Base-by-base conservation (phyloP, 23 tunicate genomes). In the Ciona savignyi region DNA sequence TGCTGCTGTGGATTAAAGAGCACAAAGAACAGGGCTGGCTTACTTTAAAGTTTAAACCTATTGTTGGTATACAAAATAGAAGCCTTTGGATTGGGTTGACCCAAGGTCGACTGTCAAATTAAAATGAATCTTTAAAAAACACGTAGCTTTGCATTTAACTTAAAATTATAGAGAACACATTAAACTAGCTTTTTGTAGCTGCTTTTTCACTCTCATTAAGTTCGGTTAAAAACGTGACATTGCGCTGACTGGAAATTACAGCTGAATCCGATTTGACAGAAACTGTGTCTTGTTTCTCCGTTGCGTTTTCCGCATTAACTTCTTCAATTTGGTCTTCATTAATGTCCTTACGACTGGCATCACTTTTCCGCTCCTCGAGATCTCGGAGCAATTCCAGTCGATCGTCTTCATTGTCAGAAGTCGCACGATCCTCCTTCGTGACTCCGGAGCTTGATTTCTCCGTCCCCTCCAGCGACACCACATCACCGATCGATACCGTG, bases 361-460 rank as follows among this genome's bases (percentile, higher is more conserved):
- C 25, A 21, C 29, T 60, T 19, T 73, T 32, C 29, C 19, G 25
- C 4, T 28, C 30, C 63, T 42, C 51, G 15, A 73, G 51, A 22
- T 73, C 35, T 42, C 56, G 56, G 15, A 42, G 56, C 56, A 42
- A 42, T 15, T 69, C 28, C 20, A 71, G 26, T 30, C 25, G 63
- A 29, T 81, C 86, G 4, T 75, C 85, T 70, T 82, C 96, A 65
- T 81, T 72, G 66, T 87, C 86, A 0, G 96, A 88, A 4, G 96
- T 88, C 6, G 96, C 67, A 31, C 80, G 79, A 48, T 88, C 96
- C 34, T 88, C 96, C 64, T 82, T 82, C 3, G 66, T 60, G 28
- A 23, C 42, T 3, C 34, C 35, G n/a, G 49, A 33, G 67, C 62
- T 65, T 27, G 66, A 77, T 66, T 67, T 74, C 26, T 63, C 67